Evolutionary conservation across 2,888 invertebrate genomes (phyloP).

Genomic region (Aphidius colemani): DNA sequence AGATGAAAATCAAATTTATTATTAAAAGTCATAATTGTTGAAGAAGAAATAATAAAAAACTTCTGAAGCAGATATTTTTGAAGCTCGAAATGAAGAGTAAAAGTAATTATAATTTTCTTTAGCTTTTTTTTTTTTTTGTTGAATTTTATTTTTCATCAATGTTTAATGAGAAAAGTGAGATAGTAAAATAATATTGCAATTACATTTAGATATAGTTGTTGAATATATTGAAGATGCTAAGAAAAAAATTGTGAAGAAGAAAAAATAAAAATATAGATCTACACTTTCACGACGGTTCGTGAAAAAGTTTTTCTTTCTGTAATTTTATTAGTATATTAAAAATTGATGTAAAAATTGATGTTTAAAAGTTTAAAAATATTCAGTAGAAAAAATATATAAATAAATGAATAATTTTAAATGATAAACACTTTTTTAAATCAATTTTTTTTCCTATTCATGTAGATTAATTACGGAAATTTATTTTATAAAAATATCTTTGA

Average conservation of each 20-base stretch:
- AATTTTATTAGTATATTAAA: too few species aligned
- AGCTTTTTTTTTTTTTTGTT: too few species aligned
- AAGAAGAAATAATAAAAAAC: not conserved
- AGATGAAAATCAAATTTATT: not conserved
- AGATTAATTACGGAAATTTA: conserved; percentile 5
- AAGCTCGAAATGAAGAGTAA: not conserved
- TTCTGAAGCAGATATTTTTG: not conserved
- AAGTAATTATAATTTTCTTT: too few species aligned
- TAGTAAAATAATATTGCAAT: not conserved
- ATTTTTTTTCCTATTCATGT: not conserved
- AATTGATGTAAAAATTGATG: too few species aligned
- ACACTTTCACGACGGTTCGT: too few species aligned
- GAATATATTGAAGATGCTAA: not conserved
- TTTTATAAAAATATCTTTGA: not conserved
- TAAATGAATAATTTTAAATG: not conserved
- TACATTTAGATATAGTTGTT: not conserved
- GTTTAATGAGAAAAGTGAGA: not conserved
- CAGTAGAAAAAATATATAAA: not conserved
- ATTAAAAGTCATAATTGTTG: not conserved
- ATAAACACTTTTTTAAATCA: not conserved
- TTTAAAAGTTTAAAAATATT: too few species aligned
- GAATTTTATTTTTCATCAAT: not conserved
- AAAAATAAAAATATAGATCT: too few species aligned
- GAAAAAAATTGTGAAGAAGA: too few species aligned
- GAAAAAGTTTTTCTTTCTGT: too few species aligned